Percentiles rank a stretch among this genome's conserved stretches.
These are phyloP conservation scores for Erythrocercus mccallii DNA, from an alignment of 2,113 vertebrate genomes.

Conservation along the genomic window DNA sequence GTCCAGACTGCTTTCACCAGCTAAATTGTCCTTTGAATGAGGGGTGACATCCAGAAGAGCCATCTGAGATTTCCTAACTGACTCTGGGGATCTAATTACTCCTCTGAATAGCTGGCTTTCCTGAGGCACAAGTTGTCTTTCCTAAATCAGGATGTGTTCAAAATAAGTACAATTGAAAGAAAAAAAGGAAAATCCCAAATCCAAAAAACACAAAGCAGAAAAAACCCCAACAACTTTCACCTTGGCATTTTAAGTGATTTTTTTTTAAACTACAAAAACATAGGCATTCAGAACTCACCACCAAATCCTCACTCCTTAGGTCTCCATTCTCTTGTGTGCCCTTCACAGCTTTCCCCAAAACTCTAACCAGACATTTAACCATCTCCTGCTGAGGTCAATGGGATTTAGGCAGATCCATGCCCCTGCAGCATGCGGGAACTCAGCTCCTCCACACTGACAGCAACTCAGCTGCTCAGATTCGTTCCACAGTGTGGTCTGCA, in stretches of 20 bases:
- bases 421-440: not conserved
- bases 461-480: not conserved
- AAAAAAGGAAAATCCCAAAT: not conserved
- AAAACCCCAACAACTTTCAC: not conserved
- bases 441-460: not conserved
- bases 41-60: not conserved
- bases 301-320: not conserved
- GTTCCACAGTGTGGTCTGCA: constrained; percentile 51
- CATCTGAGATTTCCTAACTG: not conserved
- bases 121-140: not conserved
- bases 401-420: not conserved
- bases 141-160: not conserved
- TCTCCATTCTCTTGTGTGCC: not conserved
- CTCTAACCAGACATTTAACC: not conserved
- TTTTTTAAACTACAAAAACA: not conserved
- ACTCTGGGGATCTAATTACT: not conserved
- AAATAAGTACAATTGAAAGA: not conserved
- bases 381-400: not conserved
- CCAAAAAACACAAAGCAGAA: not conserved
- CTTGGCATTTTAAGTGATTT: not conserved
- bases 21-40: not conserved
- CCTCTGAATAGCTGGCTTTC: not conserved
- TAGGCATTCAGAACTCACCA: not conserved
- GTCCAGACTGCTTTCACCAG: not conserved
- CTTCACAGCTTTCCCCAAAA: not conserved